Evolutionary conservation across 2,888 invertebrate species (phyloP).

Genomic region (Drosophila bunnanda): DNA sequence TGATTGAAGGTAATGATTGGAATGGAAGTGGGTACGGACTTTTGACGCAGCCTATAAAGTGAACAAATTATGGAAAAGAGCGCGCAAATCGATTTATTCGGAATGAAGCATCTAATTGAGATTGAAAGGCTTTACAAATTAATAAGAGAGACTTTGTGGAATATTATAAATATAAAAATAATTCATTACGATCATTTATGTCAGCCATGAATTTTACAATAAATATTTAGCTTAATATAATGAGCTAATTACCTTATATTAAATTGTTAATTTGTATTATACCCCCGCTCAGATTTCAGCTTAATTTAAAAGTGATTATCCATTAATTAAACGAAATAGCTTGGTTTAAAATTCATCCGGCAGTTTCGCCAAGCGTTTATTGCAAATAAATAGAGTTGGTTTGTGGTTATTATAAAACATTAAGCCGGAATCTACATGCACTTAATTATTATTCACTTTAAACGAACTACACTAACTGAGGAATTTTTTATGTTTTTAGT

Average conservation of each 20-base stretch:
- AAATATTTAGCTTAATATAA: not conserved
- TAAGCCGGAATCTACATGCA: not conserved
- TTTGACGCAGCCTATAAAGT: conserved; percentile 43
- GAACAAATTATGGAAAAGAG: conserved; percentile 27
- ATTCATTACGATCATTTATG: too few relatives aligned
- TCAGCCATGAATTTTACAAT: too few relatives aligned
- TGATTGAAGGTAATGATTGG: conserved; percentile 35
- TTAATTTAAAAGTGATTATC: conserved; percentile 3
- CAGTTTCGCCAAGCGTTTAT: not conserved
- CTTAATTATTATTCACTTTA: not conserved
- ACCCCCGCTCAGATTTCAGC: not conserved
- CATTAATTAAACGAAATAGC: not conserved
- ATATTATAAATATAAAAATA: not conserved
- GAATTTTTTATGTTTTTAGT: not conserved
- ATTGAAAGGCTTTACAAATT: not conserved
- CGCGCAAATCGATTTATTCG: conserved; percentile 1
- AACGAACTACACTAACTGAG: not conserved
- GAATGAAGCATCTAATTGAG: conserved; percentile 1
- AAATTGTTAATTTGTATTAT: not conserved
- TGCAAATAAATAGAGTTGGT: not conserved
- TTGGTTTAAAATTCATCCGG: not conserved
- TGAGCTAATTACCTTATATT: not conserved
- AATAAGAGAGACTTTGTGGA: not conserved
- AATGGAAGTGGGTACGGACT: conserved; percentile 13
- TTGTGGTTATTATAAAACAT: not conserved